Base-by-base conservation (phyloP, 2,113 vertebrate species). In the Nycticorax nycticorax region DNA sequence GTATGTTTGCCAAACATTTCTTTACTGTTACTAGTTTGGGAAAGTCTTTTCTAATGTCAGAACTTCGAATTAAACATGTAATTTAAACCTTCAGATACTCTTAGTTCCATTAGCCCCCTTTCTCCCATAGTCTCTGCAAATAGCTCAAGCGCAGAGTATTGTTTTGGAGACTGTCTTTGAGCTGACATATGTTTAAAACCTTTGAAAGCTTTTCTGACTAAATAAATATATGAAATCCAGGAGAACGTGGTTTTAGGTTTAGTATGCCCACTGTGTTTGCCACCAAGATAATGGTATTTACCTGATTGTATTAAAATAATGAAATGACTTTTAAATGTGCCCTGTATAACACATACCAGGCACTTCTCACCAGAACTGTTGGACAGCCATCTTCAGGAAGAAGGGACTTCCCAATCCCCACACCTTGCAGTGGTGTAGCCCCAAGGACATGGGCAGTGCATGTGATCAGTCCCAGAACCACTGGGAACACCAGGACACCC, bases 41-140 rank as follows among this genome's bases (percentile, higher is more conserved):
- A 33, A 93, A 53, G 45, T 43, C 2, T 85, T 85, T 55, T 39
- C 22, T 57, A 57, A 32, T 32, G 64, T 85, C 2, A 47, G 50
- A 37, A 79, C 62, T 85, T 83, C 30, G 24, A 69, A 75, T 90
- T 92, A 43, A 82, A 55, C 21, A 78, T 82, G n/a, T 41, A 41
- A 56, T 86, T 85, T 76, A 92, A 64, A 79, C 13, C 6, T 85
- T 79, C 39, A 66, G 43, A 10, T 85, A 10, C 23, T 72, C 20
- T 47, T 41, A 41, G 28, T 82, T 93, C 16, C 60, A 0, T 69
- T 84, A 71, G 23, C 6, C 2, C 1, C 7, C 1, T 23, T 22
- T 14, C 20, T 71, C 19, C 39, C 1, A 1, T 27, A 30, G 13
- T 23, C 57, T 2, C 0, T 78, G 37, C 3, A 2, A 30, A 17